Base-by-base conservation (phyloP, 2,888 invertebrate genomes). In the Cheilosia vulpina region DNA sequence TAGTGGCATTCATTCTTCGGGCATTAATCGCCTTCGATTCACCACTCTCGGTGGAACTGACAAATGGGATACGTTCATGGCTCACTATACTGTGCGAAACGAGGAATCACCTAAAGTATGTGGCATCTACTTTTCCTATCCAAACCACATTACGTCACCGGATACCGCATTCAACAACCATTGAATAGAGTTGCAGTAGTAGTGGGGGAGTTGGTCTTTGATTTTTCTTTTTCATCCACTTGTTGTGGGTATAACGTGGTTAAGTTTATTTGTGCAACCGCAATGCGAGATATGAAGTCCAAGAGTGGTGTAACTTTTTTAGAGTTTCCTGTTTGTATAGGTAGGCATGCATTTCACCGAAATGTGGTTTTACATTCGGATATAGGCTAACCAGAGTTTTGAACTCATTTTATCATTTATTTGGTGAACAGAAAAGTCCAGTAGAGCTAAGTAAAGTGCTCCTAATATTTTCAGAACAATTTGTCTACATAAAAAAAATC, bases 1-100 rank as follows among this genome's bases (percentile, higher is more conserved):
- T 19, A 9, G 47, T 17, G 19, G 19, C 47, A 47, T 38, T 47
- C 65, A 71, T 58, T 77, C 55, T 60, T 65, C 34, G 58, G 31
- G 17, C 45, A 45, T 82, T 60, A 82, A 77, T 82, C 53, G 77
- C 58, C 38, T 62, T 45, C 50, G 57, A 65, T 41, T 55, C 41
- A 57, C 31, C 76, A 43, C 58, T 24, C 24, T 58, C 53, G n/a
- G 19, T 13, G 17, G 63, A 68, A 41, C 68, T 75, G 50, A 76
- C 69, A 58, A 58, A 58, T 71, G 52, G 69, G 1, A 53, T 57
- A 38, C 24, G 55, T 73, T 73, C 66, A 52, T 21, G 34, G 45
- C 21, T 41, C 38, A 57, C 24, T 63, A 43, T 17, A 13, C n/a
- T 27, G 2, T 13, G 15, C n/a, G 11, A 9, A 19, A 19, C 15